Evolutionary conservation across 2,888 invertebrate genomes (phyloP), one percentile per base, ranked within the genome.

Genomic region (Aleiodes testaceus): DNA sequence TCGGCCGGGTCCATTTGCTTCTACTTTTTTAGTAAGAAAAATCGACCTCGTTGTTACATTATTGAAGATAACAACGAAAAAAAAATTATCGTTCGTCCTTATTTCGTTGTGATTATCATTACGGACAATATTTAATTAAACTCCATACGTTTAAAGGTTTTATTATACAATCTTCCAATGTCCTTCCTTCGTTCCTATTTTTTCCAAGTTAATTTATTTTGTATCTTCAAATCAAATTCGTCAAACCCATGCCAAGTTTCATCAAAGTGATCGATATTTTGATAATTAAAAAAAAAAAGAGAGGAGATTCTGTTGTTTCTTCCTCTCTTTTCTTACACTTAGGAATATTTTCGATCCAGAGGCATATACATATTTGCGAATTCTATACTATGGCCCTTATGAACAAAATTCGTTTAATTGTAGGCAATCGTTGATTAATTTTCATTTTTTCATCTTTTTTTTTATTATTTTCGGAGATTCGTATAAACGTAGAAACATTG

Each of bases 401-500:
- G 80, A 82, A 82, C 83, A 83, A 49, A 42, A 49, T 61, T 77
- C 71, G 78, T 80, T 80, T 79, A 69, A 69, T 78, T 79, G 74
- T 81, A 80, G 75, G 75, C 79, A 81, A 79, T 82, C 80, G 80
- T 78, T 69, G 2, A 75, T 77, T 77, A 73, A 72, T 72, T 55
- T 52, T 69, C 20, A 53, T 72, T 66, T 52, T 66, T 22, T 69
- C 72, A 55, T 52, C 64, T 70, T 42, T 44, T 59, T 70, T 77
- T 75, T 63, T 79, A 74, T 82, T 79, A 79, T 79, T 81, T 79
- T 75, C 79, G 81, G 80, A 83, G 83, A 85, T 85, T 82, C 83
- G 84, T 84, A 84, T 82, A 85, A 84, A 87, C 86, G 86, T 85
- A 87, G 84, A 86, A 85, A 85, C 80, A 82, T 83, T 79, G 82